Evolutionary conservation across 2,888 invertebrate species (phyloP), one percentile per base, ranked within the genome.

Genomic region (Sialis lutaria): DNA sequence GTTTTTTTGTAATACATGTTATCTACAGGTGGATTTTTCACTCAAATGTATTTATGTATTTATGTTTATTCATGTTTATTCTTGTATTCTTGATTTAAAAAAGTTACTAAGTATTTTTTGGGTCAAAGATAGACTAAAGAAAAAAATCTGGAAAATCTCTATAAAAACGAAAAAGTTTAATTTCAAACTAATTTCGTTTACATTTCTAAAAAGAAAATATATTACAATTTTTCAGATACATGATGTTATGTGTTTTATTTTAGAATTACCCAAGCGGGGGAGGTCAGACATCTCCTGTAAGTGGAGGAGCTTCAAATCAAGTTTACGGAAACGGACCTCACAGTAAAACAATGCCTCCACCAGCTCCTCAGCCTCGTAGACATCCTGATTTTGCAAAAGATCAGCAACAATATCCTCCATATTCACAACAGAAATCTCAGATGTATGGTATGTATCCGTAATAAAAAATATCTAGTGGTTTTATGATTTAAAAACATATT

Each of bases 321-420:
- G 37, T 47, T 40, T 47, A 42, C 9, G 47, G 47, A 12, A 47
- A 47, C 33, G 47, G 47, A 35, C 42, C 42, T 8, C 42, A 42
- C 31, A 42, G 42, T 42, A 75, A 74, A 58, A 69, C 68, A 54
- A 70, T 75, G 70, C 76, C 76, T 40, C 74, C 77, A 43, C 74
- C 81, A 58, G 72, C 75, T 53, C 77, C 79, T 44, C 80, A 82
- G 56, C 82, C 81, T 41, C 73, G 85, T 55, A 70, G 86, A 58
- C 86, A 85, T 70, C 86, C 85, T 47, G 85, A 85, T 68, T 86
- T 85, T 69, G 77, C 79, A 56, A 84, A 84, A 69, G 84, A 85
- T 60, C 73, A 69, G 58, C 78, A 75, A 60, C 74, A 74, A 52
- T 77, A 76, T 64, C 72, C 77, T 50, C 74, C 75, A 50, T 80